Percentiles rank a stretch among this genome's conserved stretches.
Evolutionary conservation across 2,113 vertebrate species (phyloP).

Genomic region (Thalassarche chlororhynchos): DNA sequence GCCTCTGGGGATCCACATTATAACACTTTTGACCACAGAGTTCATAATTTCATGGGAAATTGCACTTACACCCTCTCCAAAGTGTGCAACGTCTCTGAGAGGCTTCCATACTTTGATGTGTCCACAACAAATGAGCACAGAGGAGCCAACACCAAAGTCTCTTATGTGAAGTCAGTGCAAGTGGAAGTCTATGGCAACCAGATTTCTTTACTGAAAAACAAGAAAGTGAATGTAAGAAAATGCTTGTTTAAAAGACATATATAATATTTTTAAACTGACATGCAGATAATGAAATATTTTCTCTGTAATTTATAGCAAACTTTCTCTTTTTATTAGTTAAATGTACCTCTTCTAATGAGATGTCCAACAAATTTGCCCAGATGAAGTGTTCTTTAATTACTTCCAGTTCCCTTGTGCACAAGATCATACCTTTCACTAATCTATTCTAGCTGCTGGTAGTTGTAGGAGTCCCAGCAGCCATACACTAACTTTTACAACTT

Average conservation of each 20-base stretch:
- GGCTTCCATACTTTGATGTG: conserved; percentile 80
- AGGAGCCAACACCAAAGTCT: conserved; percentile 80
- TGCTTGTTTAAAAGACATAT: not conserved
- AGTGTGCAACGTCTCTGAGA: conserved; percentile 73
- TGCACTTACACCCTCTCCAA: conserved; percentile 88
- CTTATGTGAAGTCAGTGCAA: conserved; percentile 84
- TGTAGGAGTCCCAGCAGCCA: not conserved
- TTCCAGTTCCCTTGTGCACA: not conserved
- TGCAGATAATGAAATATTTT: not conserved
- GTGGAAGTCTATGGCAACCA: conserved; percentile 68
- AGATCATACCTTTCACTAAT: not conserved
- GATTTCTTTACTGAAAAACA: conserved; percentile 82
- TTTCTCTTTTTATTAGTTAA: not conserved
- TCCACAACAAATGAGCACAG: conserved; percentile 86
- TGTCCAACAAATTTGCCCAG: not conserved
- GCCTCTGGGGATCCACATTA: conserved; percentile 67
- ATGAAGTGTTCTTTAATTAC: not conserved
- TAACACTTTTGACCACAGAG: conserved; percentile 41
- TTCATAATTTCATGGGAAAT: conserved; percentile 88
- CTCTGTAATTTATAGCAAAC: not conserved
- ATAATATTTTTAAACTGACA: not conserved
- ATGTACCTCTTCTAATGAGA: not conserved
- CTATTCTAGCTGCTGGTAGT: not conserved
- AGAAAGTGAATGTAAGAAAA: conserved; percentile 80
- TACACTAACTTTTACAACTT: not conserved